Percentiles rank a stretch among this genome's conserved stretches.
These are phyloP conservation scores for Gila orcuttii DNA, from an alignment of 2,113 vertebrate species.

Conservation along the genomic window DNA sequence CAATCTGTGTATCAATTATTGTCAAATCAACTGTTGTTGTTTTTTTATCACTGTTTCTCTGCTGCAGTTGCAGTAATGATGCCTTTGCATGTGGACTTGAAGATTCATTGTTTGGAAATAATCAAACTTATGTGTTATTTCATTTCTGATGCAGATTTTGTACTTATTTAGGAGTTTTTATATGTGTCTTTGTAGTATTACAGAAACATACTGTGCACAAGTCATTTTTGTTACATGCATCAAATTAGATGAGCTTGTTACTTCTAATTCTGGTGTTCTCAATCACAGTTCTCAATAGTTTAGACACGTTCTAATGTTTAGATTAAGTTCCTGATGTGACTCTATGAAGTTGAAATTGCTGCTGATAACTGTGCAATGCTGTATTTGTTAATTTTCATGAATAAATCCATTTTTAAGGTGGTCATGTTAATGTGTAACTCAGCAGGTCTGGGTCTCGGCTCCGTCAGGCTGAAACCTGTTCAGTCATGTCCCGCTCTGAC, in stretches of 20 bases:
- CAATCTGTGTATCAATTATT: not conserved
- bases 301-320: not conserved
- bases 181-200: not conserved
- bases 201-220: not conserved
- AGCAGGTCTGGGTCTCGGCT: not conserved
- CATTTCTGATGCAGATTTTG: not conserved
- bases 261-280: not conserved
- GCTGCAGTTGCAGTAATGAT: slow-evolving; percentile 62
- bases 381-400: not conserved
- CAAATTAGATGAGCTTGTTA: not conserved
- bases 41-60: not conserved
- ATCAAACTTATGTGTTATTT: not conserved
- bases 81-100: slow-evolving; percentile 30
- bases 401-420: not conserved
- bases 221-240: not conserved
- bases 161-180: not conserved
- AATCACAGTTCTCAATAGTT: not conserved
- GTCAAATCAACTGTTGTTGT: not conserved
- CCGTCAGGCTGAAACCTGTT: slow-evolving; percentile 17
- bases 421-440: not conserved
- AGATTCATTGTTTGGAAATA: not conserved
- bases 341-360: not conserved
- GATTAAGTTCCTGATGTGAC: not conserved
- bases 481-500: not conserved
- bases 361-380: not conserved